These are phyloP conservation scores for Mungos mungo DNA, from an alignment of 2,113 vertebrate species.

Conservation along the genomic window DNA sequence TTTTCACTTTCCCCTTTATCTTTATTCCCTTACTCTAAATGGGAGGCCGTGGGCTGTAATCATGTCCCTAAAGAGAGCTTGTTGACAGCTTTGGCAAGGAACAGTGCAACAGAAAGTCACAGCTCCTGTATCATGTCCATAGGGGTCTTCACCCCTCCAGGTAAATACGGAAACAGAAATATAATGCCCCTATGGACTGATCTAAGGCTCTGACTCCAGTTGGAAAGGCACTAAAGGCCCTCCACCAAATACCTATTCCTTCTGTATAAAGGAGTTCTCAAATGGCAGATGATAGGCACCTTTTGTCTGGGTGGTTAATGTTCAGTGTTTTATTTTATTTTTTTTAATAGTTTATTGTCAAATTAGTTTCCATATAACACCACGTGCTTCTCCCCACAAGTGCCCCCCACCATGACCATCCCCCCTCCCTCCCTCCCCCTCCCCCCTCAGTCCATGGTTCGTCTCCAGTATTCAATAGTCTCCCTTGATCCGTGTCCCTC, in stretches of 20 bases:
- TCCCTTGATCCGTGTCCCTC: too few species aligned
- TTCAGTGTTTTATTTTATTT: neutral
- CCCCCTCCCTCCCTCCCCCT: too few species aligned
- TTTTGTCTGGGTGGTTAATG: neutral
- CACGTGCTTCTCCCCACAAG: too few species aligned
- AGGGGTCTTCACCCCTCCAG: neutral
- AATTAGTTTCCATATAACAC: too few species aligned
- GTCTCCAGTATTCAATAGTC: too few species aligned
- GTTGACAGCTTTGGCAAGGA: neutral
- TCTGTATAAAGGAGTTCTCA: neutral
- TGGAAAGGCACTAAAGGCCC: neutral
- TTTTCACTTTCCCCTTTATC: neutral
- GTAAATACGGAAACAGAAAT: neutral
- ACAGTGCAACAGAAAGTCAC: neutral
- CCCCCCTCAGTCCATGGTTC: too few species aligned
- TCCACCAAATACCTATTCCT: neutral
- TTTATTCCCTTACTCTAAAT: neutral
- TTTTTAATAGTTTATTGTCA: too few species aligned
- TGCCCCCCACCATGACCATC: too few species aligned
- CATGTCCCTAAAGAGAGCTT: neutral
- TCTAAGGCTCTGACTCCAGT: neutral
- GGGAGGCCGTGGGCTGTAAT: too few species aligned
- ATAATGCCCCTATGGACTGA: neutral
- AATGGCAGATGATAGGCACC: neutral
- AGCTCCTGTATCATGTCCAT: neutral